Percentiles rank a stretch among this genome's conserved stretches.
Evolutionary conservation across 1,140 invertebrate species (phyloP).

Genomic region (Globodera ellingtonae): DNA sequence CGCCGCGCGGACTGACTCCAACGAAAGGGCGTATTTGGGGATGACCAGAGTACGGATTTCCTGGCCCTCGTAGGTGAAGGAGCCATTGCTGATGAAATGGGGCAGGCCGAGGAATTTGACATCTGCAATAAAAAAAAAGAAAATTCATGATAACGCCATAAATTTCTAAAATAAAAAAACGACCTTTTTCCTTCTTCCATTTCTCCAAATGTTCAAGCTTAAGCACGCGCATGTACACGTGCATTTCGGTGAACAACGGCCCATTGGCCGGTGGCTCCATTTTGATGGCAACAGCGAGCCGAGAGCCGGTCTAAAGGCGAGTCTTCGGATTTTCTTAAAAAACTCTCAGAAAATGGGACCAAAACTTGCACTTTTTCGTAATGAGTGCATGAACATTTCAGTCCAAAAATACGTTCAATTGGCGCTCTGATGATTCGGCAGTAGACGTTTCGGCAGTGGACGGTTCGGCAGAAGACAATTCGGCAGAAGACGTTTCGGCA

Average conservation of each 20-base stretch:
- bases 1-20: conserved; percentile 41
- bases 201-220: conserved; percentile 44
- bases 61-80: conserved; percentile 44
- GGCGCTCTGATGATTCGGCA: too few species aligned
- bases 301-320: conserved; percentile 29
- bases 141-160: background rate
- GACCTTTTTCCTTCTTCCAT: conserved; percentile 50
- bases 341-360: too few species aligned
- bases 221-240: conserved; percentile 49
- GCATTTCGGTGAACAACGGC: conserved; percentile 57
- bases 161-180: conserved; percentile 25
- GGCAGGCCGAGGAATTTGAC: conserved; percentile 49
- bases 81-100: conserved; percentile 40
- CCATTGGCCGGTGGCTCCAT: conserved; percentile 55
- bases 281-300: conserved; percentile 48
- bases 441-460: too few species aligned
- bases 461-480: too few species aligned
- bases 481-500: too few species aligned
- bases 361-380: too few species aligned
- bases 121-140: conserved; percentile 34
- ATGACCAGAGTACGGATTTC: conserved; percentile 49
- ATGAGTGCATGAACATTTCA: too few species aligned
- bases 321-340: conserved; percentile 22
- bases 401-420: too few species aligned
- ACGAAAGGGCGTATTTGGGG: conserved; percentile 42